Evolutionary conservation across 2,888 invertebrate genomes (phyloP).

Genomic region (Platypus cylindrus): DNA sequence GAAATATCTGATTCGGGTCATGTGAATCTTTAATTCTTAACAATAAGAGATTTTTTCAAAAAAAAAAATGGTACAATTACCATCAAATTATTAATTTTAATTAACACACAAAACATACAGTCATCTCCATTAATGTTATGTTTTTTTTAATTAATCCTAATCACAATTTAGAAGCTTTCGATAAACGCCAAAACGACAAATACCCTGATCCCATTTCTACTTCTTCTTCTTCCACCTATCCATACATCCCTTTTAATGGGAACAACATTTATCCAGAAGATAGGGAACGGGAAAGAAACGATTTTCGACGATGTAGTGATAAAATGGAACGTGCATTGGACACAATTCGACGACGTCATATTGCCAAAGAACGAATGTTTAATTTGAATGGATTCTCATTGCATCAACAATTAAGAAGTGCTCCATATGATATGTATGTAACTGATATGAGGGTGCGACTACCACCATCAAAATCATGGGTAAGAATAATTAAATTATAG

Average conservation of each 20-base stretch:
- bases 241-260: conserved; percentile 25
- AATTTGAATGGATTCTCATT: conserved; percentile 52
- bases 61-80: background rate
- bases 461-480: conserved; percentile 54
- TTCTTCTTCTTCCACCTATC: conserved; percentile 29
- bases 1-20: too few species aligned
- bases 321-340: conserved; percentile 55
- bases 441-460: conserved; percentile 56
- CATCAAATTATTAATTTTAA: background rate
- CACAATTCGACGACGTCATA: conserved; percentile 42
- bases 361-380: conserved; percentile 38
- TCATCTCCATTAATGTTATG: too few species aligned
- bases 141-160: too few species aligned
- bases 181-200: conserved; percentile 32
- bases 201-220: conserved; percentile 30
- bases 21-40: too few species aligned
- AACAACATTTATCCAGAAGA: conserved; percentile 25
- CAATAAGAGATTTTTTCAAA: too few species aligned
- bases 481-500: too few species aligned
- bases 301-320: conserved; percentile 43
- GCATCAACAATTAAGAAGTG: conserved; percentile 48
- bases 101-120: background rate
- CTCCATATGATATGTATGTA: conserved; percentile 56
- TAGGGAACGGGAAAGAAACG: conserved; percentile 25
- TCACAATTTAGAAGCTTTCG: conserved; percentile 21